phyloP scores from a whole-genome alignment of 2,888 invertebrate species.

The Caenorhabditis angaria region DNA sequence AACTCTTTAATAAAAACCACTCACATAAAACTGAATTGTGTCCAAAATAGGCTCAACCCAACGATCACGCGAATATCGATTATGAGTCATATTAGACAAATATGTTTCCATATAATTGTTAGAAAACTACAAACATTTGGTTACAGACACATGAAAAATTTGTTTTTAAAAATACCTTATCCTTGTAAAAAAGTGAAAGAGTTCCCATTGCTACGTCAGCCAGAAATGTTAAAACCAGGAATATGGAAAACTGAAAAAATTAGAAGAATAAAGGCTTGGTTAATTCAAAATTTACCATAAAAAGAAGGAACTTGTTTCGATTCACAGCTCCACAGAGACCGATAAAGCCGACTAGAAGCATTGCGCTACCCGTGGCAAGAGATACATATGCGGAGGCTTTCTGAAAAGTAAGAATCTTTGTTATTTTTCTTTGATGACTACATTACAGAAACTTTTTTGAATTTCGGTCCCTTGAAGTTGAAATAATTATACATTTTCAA shows the following conservation, averaged over 20 bases:
- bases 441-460: too few relatives aligned
- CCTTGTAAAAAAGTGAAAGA: slow-evolving; percentile 55
- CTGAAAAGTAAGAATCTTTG: slow-evolving; percentile 16
- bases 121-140: slow-evolving; percentile 37
- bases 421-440: too few relatives aligned
- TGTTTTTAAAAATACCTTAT: slow-evolving; percentile 49
- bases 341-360: slow-evolving; percentile 65
- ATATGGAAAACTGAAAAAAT: slow-evolving; percentile 57
- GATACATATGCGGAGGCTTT: slow-evolving; percentile 58
- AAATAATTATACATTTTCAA: too few relatives aligned
- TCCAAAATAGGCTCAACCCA: slow-evolving; percentile 72
- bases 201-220: slow-evolving; percentile 60
- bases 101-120: slow-evolving; percentile 60
- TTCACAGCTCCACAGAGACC: slow-evolving; percentile 67
- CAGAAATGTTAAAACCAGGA: slow-evolving; percentile 52
- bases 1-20: slow-evolving; percentile 18
- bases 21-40: slow-evolving; percentile 71
- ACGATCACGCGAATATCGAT: slow-evolving; percentile 68
- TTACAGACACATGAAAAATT: not conserved
- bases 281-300: slow-evolving; percentile 46
- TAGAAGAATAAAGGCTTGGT: not conserved
- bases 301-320: slow-evolving; percentile 62
- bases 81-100: slow-evolving; percentile 63
- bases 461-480: too few relatives aligned
- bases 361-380: slow-evolving; percentile 55